Evolutionary conservation across 2,888 invertebrate genomes (phyloP).

Genomic region (Trichogramma dendrolimi): DNA sequence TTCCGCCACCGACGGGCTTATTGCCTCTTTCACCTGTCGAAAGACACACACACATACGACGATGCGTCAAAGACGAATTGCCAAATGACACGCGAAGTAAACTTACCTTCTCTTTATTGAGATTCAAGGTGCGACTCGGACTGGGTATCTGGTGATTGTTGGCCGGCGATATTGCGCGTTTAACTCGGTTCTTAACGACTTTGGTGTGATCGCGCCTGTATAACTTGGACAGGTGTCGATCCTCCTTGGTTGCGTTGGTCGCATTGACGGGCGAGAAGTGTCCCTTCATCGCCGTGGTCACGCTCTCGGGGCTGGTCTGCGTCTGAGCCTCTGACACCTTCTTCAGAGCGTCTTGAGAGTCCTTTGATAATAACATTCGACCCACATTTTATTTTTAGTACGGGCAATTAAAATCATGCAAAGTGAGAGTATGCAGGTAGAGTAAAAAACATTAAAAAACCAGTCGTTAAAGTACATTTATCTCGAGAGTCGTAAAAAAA

Average conservation of each 20-base stretch:
- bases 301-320: constrained; percentile 56
- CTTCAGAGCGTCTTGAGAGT: constrained; percentile 47
- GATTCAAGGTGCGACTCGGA: constrained; percentile 42
- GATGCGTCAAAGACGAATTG: background rate
- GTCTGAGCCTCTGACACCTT: constrained; percentile 55
- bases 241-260: constrained; percentile 55
- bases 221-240: constrained; percentile 57
- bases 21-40: constrained; percentile 66
- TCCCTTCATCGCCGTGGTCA: constrained; percentile 50
- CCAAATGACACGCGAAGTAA: background rate
- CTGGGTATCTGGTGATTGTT: constrained; percentile 51
- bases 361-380: constrained; percentile 33
- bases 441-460: too few relatives aligned
- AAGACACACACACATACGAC: background rate
- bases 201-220: constrained; percentile 57
- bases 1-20: constrained; percentile 89
- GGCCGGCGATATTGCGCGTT: constrained; percentile 50
- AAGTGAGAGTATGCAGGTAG: too few relatives aligned
- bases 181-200: constrained; percentile 47
- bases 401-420: too few relatives aligned
- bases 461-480: too few relatives aligned
- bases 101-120: constrained; percentile 54
- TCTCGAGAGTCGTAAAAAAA: too few relatives aligned
- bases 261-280: constrained; percentile 62
- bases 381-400: too few relatives aligned